These are phyloP conservation scores for Gila orcuttii DNA, from an alignment of 2,113 vertebrate genomes.

Conservation along the genomic window DNA sequence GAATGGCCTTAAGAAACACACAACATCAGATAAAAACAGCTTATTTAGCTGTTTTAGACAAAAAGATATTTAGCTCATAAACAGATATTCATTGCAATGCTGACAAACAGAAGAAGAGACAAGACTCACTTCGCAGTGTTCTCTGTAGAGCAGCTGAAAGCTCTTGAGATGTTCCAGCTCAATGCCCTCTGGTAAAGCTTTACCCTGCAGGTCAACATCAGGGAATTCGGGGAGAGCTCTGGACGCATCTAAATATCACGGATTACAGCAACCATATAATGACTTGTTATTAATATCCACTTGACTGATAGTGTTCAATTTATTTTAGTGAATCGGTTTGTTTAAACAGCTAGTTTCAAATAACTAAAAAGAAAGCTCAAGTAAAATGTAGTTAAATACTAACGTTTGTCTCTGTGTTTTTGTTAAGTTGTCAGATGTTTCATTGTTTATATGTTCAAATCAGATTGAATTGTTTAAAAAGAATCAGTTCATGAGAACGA, in stretches of 20 bases:
- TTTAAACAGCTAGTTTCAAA: too few species aligned
- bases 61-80: background rate
- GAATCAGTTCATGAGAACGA: too few species aligned
- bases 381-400: too few species aligned
- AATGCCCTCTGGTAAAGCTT: slow-evolving; percentile 84
- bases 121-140: slow-evolving; percentile 88
- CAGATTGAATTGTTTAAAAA: too few species aligned
- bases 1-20: slow-evolving; percentile 79
- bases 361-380: too few species aligned
- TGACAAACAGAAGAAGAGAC: background rate
- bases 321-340: too few species aligned
- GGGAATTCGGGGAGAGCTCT: slow-evolving; percentile 87
- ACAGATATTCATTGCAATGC: background rate
- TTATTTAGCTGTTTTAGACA: too few species aligned
- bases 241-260: slow-evolving; percentile 81
- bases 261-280: background rate
- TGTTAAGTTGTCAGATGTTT: too few species aligned
- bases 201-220: slow-evolving; percentile 88
- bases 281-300: background rate
- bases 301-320: too few species aligned
- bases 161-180: slow-evolving; percentile 87
- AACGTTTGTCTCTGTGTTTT: too few species aligned
- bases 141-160: slow-evolving; percentile 92
- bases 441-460: too few species aligned
- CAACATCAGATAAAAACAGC: slow-evolving; percentile 18